Evolutionary conservation across 2,888 invertebrate genomes (phyloP).

Genomic region (Oxycera nigricornis): DNA sequence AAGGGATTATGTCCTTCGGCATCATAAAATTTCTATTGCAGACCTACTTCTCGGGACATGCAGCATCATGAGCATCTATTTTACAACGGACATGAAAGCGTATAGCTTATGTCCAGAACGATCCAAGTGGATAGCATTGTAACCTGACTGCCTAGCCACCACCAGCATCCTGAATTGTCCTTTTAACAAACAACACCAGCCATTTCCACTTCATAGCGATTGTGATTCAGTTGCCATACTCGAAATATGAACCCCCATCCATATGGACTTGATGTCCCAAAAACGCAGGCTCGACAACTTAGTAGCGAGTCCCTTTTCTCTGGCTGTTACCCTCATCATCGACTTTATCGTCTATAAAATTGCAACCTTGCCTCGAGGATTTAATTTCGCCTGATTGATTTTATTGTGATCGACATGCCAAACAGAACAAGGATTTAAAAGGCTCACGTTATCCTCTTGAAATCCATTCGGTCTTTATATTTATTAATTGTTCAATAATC

Average conservation of each 20-base stretch:
- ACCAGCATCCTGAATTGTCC: background rate
- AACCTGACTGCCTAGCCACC: background rate
- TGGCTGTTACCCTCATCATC: constrained; percentile 5
- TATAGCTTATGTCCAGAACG: background rate
- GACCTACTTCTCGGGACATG: constrained; percentile 12
- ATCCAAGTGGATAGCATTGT: background rate
- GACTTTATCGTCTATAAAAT: constrained; percentile 38
- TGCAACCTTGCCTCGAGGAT: constrained; percentile 19
- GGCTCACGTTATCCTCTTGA: background rate
- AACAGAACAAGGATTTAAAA: background rate
- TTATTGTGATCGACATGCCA: background rate
- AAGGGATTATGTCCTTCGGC: constrained; percentile 27
- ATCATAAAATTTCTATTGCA: constrained; percentile 35
- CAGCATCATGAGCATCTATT: constrained; percentile 4
- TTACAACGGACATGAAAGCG: background rate
- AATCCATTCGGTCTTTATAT: background rate
- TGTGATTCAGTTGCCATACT: constrained; percentile 3
- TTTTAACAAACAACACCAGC: background rate
- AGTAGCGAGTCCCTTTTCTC: constrained; percentile 9
- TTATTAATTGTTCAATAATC: constrained; percentile 1
- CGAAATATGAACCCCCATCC: background rate
- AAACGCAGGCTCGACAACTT: constrained; percentile 16
- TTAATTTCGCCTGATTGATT: background rate
- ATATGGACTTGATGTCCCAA: constrained; percentile 1
- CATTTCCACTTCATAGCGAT: background rate